phyloP scores from a whole-genome alignment of 2,797 vertebrate genomes.

The Geotrypetes seraphini region DNA sequence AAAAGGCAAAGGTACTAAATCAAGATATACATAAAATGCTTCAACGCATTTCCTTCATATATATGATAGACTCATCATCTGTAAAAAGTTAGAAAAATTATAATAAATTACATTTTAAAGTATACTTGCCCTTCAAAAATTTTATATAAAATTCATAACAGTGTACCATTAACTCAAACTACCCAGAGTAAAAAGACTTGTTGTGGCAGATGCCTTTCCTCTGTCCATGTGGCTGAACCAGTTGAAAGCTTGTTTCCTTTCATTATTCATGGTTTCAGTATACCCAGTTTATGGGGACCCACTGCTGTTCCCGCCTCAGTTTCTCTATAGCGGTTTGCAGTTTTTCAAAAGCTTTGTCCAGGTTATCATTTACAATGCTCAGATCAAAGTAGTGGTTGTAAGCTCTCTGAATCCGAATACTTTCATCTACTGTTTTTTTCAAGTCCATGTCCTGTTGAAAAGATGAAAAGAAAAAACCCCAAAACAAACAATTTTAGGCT shows the following conservation, averaged over 20 bases:
- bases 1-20: constrained; percentile 61
- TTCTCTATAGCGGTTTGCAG: constrained; percentile 79
- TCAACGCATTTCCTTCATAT: constrained; percentile 70
- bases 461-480: constrained; percentile 5
- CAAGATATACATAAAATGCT: constrained; percentile 68
- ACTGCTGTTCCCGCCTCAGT: constrained; percentile 79
- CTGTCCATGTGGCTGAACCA: constrained; percentile 35
- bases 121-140: constrained; percentile 81
- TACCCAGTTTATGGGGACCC: constrained; percentile 97
- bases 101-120: constrained; percentile 93
- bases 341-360: constrained; percentile 94
- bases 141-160: constrained; percentile 84
- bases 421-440: constrained; percentile 97
- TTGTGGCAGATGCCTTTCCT: constrained; percentile 37
- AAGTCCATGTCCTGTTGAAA: constrained; percentile 82
- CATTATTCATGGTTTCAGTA: constrained; percentile 63
- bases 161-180: constrained; percentile 58
- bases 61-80: constrained; percentile 73
- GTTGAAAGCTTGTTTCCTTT: constrained; percentile 18
- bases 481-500: too few relatives aligned
- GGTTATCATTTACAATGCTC: constrained; percentile 89
- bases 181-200: constrained; percentile 53
- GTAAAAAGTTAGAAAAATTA: constrained; percentile 92
- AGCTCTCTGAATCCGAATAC: constrained; percentile 80
- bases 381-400: constrained; percentile 97